A percentile compares a stretch with the other conserved stretches of the same genome.
Evolutionary conservation across 2,888 invertebrate genomes (phyloP).

Genomic region (Tipula helvola): DNA sequence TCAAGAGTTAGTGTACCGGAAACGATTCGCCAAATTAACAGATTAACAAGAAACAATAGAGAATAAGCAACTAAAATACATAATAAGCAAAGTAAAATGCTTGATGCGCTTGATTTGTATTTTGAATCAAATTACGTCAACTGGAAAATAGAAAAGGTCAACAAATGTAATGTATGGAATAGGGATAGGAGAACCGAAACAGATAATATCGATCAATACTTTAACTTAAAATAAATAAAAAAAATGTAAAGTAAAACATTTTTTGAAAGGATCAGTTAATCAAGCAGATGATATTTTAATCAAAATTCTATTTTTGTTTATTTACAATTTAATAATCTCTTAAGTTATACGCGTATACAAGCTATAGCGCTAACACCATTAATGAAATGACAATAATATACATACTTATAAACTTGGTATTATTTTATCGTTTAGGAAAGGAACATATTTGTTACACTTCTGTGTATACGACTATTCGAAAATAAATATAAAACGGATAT

Average conservation of each 20-base stretch:
- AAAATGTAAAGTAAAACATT: not conserved
- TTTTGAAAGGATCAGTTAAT: not conserved
- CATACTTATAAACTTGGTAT: not conserved
- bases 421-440: not conserved
- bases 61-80: too few species aligned
- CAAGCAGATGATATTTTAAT: not conserved
- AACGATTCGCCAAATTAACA: too few species aligned
- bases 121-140: not conserved
- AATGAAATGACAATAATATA: not conserved
- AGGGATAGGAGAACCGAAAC: not conserved
- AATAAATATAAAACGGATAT: not conserved
- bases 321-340: not conserved
- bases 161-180: not conserved
- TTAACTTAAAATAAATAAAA: not conserved
- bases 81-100: too few species aligned
- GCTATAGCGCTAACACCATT: not conserved
- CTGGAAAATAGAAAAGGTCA: not conserved
- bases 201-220: not conserved
- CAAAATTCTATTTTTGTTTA: not conserved
- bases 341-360: not conserved
- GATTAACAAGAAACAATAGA: too few species aligned
- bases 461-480: not conserved
- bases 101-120: too few species aligned
- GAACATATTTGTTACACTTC: not conserved
- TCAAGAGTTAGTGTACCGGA: too few species aligned